Conservation (phyloP, 2,797 vertebrate genomes). For the Gymnoscopelus braueri region DNA sequence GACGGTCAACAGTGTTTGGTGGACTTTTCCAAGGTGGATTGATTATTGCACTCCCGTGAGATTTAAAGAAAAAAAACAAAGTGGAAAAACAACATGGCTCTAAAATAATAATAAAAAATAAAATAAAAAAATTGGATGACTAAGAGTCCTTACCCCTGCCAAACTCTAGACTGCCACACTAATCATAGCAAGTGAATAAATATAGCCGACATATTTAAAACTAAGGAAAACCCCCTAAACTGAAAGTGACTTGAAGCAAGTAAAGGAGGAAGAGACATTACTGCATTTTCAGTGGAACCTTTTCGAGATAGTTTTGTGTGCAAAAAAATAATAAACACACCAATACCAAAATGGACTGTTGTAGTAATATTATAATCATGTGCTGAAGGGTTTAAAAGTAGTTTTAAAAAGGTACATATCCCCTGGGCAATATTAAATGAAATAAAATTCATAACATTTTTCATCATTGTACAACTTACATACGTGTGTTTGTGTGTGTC, state of each 20-base stretch:
- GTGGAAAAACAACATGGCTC: slow-evolving; percentile 73
- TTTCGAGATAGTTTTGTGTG: slow-evolving; percentile 62
- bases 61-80: slow-evolving; percentile 44
- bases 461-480: slow-evolving; percentile 55
- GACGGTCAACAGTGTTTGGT: slow-evolving; percentile 74
- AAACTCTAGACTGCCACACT: slow-evolving; percentile 73
- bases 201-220: slow-evolving; percentile 79
- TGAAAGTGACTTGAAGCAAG: slow-evolving; percentile 76
- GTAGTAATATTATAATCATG: slow-evolving; percentile 40
- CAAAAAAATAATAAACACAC: slow-evolving; percentile 46
- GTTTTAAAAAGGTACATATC: slow-evolving; percentile 53
- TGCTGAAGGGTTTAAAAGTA: slow-evolving; percentile 55
- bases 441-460: slow-evolving; percentile 69
- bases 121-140: slow-evolving; percentile 56
- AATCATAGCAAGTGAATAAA: slow-evolving; percentile 82
- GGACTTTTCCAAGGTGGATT: slow-evolving; percentile 78
- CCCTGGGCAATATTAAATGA: slow-evolving; percentile 64
- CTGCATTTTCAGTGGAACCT: slow-evolving; percentile 77
- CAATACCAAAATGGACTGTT: slow-evolving; percentile 63
- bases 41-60: slow-evolving; percentile 85
- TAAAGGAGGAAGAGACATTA: slow-evolving; percentile 68
- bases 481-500: slow-evolving; percentile 51
- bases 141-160: slow-evolving; percentile 74
- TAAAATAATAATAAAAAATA: slow-evolving; percentile 51
- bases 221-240: slow-evolving; percentile 71